Conservation (phyloP, 2,113 vertebrate genomes). For the Gnathonemus longibarbis region DNA sequence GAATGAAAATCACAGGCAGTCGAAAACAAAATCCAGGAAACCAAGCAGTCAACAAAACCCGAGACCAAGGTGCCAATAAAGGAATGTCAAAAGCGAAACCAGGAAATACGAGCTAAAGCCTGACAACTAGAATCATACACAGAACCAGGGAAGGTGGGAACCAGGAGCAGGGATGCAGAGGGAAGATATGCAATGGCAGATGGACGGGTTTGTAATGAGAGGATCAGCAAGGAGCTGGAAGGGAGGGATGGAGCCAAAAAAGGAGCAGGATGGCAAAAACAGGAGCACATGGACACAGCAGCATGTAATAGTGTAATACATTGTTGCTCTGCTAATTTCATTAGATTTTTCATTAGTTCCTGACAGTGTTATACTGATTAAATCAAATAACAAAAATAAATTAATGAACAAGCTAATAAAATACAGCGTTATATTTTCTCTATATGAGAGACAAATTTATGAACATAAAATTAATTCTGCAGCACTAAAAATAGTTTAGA, state of each 20-base stretch:
- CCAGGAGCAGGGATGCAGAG: background rate
- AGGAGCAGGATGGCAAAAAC: background rate
- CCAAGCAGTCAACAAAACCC: background rate
- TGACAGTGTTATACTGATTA: background rate
- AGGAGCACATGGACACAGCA: background rate
- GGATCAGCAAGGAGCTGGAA: no score
- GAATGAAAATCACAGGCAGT: background rate
- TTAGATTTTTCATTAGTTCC: background rate
- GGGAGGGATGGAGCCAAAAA: background rate
- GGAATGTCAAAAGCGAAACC: background rate
- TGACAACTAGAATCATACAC: background rate
- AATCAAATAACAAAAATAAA: background rate
- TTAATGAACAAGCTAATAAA: background rate
- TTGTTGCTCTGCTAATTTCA: background rate
- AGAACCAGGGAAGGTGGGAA: background rate
- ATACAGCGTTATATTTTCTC: background rate
- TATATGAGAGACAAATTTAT: background rate
- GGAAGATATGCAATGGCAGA: background rate
- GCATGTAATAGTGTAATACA: background rate
- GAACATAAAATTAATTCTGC: background rate
- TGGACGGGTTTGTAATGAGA: background rate
- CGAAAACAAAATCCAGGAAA: background rate
- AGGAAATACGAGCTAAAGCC: background rate
- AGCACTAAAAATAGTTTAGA: background rate
- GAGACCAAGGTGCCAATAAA: background rate